Base-by-base conservation (phyloP, 2,797 vertebrate genomes). In the Darevskia nairensis region DNA sequence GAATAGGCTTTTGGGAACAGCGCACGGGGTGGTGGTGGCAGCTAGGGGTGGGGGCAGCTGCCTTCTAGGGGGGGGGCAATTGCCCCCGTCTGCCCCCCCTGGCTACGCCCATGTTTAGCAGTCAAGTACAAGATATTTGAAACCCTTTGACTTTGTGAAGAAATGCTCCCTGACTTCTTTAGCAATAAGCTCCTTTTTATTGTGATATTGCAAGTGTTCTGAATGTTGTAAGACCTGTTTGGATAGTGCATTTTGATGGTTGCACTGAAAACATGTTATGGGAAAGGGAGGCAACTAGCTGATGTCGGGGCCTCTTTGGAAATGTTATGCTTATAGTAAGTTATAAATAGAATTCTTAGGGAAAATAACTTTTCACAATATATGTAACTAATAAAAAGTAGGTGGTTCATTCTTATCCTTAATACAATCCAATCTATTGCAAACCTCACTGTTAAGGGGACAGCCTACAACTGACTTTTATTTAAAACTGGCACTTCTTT, bases 191-290 rank as follows among this genome's bases (percentile, higher is more conserved):
- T 71, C 8, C 69, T 89, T 69, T 80, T 86, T 87, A 69, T 79
- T 39, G 25, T 39, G 74, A 74, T 78, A 74, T 87, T 88, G 35
- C 32, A 68, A 27, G 10, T 88, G 32, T 29, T 82, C 50, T 88
- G 81, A 90, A 88, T 32, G 59, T 41, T 81, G 44, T 44, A 82
- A 84, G n/a, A 64, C 32, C 74, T 94, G 82, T 88, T 72, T 46
- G 85, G 68, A 80, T 61, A 3, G 1, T 8, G 27, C 8, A 23
- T 21, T 85, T 90, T 84, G 8, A 80, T 41, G 23, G 59, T 69
- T 55, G 25, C 55, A 1, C 0, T 84, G 75, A 80, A 21, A 84
- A 66, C 19, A 8, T 87, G 91, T 72, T 76, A 13, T 0, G 0
- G 81, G 79, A 90, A 91, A 88, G 68, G 32, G 25, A 32, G 3